Evolutionary conservation across 2,888 invertebrate species (phyloP), one percentile per base, ranked within the genome.

Genomic region (Nineta flava): DNA sequence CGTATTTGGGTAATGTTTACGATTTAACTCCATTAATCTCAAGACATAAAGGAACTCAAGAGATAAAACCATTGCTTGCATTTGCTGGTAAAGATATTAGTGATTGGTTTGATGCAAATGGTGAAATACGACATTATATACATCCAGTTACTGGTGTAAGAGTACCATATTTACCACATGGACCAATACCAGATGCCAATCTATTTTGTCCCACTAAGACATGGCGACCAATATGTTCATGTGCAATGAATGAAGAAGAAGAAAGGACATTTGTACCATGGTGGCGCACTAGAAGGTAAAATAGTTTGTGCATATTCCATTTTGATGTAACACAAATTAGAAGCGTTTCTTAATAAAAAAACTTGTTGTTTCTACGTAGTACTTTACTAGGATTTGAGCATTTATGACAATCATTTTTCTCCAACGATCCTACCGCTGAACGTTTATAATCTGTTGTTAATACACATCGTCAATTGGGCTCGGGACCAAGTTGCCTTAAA

Each of bases 41-140:
- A 50, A 61, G 66, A 58, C 65, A 70, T 57, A 50, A 49, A 38
- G 61, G 43, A 12, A n/a, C 9, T 10, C 13, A 12, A 9, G 42
- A 42, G 15, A 68, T 81, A 13, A 74, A 76, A 63, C 81, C 84
- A 6, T 69, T 91, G 43, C 56, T 86, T 2, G 80, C 81, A 0
- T 75, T 77, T 61, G 88, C 86, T 9, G 92, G 91, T 13, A 90
- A 87, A 62, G 90, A 92, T 63, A 74, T 92, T 12, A 83, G 83
- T 57, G 79, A 84, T 61, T 87, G 86, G 81, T 90, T 91, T 62
- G 77, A 84, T 54, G 69, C 71, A 41, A 76, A 75, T 1, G 73
- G 65, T 4, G 72, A 74, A 55, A 67, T 73, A 43, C 62, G 58
- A 50, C 60, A 68, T 51, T 63, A 64, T 54, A 57, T 73, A 9